phyloP scores from a whole-genome alignment of 2,888 invertebrate genomes.

The Sesia bembeciformis region DNA sequence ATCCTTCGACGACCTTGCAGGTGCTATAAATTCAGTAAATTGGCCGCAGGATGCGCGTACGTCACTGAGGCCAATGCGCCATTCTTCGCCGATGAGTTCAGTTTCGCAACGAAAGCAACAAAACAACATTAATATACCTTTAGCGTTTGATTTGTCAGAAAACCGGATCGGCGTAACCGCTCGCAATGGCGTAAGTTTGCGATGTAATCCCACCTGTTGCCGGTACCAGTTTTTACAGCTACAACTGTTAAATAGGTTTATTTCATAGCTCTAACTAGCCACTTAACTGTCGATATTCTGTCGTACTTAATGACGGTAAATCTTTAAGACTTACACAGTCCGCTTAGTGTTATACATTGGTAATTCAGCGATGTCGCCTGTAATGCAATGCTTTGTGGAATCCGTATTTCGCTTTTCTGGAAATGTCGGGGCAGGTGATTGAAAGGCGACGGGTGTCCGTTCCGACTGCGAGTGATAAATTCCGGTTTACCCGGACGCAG shows the following conservation, averaged over 20 bases:
- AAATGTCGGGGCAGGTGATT: conserved; percentile 36
- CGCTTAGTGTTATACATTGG: background rate
- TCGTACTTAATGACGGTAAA: background rate
- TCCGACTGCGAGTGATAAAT: conserved; percentile 42
- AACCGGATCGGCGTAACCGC: conserved; percentile 42
- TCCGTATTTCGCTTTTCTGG: conserved; percentile 17
- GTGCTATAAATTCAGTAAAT: conserved; percentile 65
- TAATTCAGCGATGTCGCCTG: background rate
- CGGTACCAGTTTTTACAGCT: conserved; percentile 51
- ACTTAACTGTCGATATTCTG: background rate
- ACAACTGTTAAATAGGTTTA: conserved; percentile 18
- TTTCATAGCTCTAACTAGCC: conserved; percentile 6
- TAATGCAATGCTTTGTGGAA: conserved; percentile 14
- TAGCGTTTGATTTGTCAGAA: conserved; percentile 26
- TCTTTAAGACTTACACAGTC: background rate
- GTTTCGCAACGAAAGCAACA: conserved; percentile 31
- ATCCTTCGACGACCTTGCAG: conserved; percentile 67
- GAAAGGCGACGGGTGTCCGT: conserved; percentile 44
- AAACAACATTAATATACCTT: conserved; percentile 18
- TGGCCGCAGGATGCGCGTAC: conserved; percentile 52
- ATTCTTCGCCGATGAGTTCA: conserved; percentile 4
- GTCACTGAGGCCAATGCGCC: conserved; percentile 58
- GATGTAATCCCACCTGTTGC: conserved; percentile 50
- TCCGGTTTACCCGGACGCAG: conserved; percentile 41
- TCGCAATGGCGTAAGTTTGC: conserved; percentile 28